phyloP scores from a whole-genome alignment of 35 echinoderm and acorn worm genomes.

The Ophioderma brevispina region DNA sequence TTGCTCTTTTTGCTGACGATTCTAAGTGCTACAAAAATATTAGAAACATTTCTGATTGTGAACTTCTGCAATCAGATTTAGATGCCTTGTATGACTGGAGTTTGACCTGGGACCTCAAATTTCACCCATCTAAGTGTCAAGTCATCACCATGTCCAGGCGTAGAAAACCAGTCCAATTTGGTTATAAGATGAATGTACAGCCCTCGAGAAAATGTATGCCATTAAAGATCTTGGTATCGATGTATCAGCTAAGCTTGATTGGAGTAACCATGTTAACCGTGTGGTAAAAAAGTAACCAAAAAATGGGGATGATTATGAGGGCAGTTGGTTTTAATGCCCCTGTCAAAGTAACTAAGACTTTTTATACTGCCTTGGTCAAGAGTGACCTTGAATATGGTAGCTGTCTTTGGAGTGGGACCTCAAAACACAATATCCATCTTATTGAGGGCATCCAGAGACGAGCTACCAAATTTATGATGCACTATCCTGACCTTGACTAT shows the following conservation, averaged over 20 bases:
- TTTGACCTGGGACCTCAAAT: background rate
- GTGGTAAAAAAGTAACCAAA: too few species aligned
- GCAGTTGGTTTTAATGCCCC: too few species aligned
- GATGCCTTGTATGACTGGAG: background rate
- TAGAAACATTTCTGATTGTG: background rate
- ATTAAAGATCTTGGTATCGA: too few species aligned
- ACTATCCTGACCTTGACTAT: constrained; percentile 6
- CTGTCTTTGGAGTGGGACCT: constrained; percentile 26
- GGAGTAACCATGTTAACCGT: too few species aligned
- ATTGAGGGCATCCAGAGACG: constrained; percentile 15
- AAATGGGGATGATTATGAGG: too few species aligned
- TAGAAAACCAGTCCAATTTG: background rate
- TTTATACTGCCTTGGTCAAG: background rate
- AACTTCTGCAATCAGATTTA: background rate
- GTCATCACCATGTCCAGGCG: background rate
- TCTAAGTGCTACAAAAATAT: background rate
- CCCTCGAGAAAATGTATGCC: too few species aligned
- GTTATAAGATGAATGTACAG: too few species aligned
- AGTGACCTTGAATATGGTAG: constrained; percentile 37
- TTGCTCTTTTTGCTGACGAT: constrained; percentile 33
- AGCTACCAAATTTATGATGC: constrained; percentile 2
- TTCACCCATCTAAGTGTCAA: background rate
- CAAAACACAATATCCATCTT: constrained; percentile 9
- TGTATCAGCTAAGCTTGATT: too few species aligned
- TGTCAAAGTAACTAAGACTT: background rate